Conservation (phyloP, 2,888 invertebrate genomes). For the Acrobasis suavella region DNA sequence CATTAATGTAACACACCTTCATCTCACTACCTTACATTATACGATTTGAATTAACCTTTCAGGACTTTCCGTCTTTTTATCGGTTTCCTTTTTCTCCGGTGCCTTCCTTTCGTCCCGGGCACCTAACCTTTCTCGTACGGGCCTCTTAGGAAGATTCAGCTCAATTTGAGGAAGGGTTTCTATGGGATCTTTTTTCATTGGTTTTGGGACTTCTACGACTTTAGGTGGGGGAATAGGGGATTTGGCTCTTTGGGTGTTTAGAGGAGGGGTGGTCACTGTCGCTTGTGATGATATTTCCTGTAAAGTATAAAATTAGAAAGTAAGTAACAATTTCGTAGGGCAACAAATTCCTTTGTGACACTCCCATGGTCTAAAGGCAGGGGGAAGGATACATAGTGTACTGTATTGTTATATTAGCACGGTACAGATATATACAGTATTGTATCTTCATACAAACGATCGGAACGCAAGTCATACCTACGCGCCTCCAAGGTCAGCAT, state of each 20-base stretch:
- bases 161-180: slow-evolving; percentile 73
- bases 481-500: too few relatives aligned
- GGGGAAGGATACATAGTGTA: too few relatives aligned
- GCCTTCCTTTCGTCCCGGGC: slow-evolving; percentile 51
- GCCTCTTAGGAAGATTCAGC: slow-evolving; percentile 74
- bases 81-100: slow-evolving; percentile 47
- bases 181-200: slow-evolving; percentile 36
- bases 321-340: neutral
- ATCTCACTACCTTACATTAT: slow-evolving; percentile 64
- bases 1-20: slow-evolving; percentile 28
- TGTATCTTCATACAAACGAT: too few relatives aligned
- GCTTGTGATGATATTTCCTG: slow-evolving; percentile 66
- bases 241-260: slow-evolving; percentile 39
- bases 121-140: slow-evolving; percentile 72
- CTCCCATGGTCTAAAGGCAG: too few relatives aligned
- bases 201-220: slow-evolving; percentile 28
- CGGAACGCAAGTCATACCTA: too few relatives aligned
- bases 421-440: too few relatives aligned
- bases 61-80: slow-evolving; percentile 56
- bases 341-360: too few relatives aligned
- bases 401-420: too few relatives aligned
- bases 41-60: slow-evolving; percentile 66
- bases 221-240: slow-evolving; percentile 35
- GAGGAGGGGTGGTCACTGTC: slow-evolving; percentile 52
- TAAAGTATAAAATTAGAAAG: slow-evolving; percentile 19